Base-by-base conservation (phyloP, 2,113 vertebrate genomes). In the Saiga tatarica region DNA sequence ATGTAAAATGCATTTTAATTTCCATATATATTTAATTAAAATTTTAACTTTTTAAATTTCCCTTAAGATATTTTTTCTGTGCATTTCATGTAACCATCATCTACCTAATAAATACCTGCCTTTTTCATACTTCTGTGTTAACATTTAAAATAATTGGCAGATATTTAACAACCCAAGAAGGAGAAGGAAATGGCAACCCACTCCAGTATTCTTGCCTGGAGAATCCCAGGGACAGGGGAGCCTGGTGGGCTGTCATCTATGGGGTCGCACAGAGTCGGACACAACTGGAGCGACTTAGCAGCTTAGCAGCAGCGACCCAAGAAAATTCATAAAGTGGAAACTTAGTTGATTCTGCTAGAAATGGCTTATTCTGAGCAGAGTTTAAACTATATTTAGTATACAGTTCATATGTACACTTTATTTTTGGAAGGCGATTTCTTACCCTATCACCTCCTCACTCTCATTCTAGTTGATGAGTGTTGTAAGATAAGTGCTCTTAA, bases 401-500 rank as follows among this genome's bases (percentile, higher is more conserved):
- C 39, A 16, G 47, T 87, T 71, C 25, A 92, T 53, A 52, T 6
- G 19, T 15, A 47, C 15, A 1, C 21, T 8, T 10, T 36, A 76
- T 87, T 91, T 88, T 21, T 87, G 14, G 5, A 94, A 71, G 36
- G 83, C 0, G 2, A n/a, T 79, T 59, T 12, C 5, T 84, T 67
- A n/a, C 11, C 2, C 30, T 0, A 71, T 19, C 6, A 7, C 45
- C 26, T 4, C 7, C 8, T 2, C 7, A 25, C 6, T 81, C 10
- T 25, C 4, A 52, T 9, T 50, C n/a, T 11, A 81, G 52, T 64
- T 52, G 42, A 30, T 16, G 64, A 91, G 50, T 86, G 17, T 59
- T 59, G 28, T 59, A 62, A 95, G 87, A 36, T n/a, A 53, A 88
- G 9, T 74, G 2, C 36, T 45, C 12, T 57, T 87, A n/a, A 78